Base-by-base conservation (phyloP, 2,797 vertebrate genomes). In the Sebastes cheni region DNA sequence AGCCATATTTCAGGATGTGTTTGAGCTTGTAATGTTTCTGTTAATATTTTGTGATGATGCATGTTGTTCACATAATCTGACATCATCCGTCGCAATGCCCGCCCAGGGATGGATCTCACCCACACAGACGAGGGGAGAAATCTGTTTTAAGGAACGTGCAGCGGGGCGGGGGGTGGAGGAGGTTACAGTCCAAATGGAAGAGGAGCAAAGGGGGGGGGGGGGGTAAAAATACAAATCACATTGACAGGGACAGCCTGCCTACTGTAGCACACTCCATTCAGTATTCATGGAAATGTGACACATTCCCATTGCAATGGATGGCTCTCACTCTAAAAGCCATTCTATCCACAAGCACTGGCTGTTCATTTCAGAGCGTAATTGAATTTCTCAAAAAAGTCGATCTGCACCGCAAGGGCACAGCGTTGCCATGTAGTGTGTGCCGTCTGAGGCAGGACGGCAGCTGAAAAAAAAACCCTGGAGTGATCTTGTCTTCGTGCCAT, bases 221-320 rank as follows among this genome's bases (percentile, higher is more conserved):
- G 4, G 36, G 7, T 56, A 81, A 86, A 91, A 92, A 86, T 86
- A 92, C 89, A 92, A 92, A 94, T 93, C 91, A 90, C 87, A 89
- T 34, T 86, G 90, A 89, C 84, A 82, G 81, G 67, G 79, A 86
- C 81, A 66, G 90, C 54, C 87, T 89, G 87, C 86, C 84, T 59
- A 80, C 84, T 86, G 88, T 91, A 90, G 81, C 88, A 81, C 76
- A 80, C 83, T 89, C 79, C 88, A 86, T 92, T 92, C 90, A 84
- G 83, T 91, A 90, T 93, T 93, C 86, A 91, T 91, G 86, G 80
- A 74, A 88, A 88, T 88, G 87, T 93, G 89, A 90, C 90, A 92
- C 84, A 88, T 87, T 86, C 87, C 77, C 66, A 55, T 67, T 77
- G 86, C 83, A 79, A 79, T 87, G 79, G 89, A 93, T 81, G 89